Conservation (phyloP, 1,140 invertebrate species). For the Panagrolaimus sp. region DNA sequence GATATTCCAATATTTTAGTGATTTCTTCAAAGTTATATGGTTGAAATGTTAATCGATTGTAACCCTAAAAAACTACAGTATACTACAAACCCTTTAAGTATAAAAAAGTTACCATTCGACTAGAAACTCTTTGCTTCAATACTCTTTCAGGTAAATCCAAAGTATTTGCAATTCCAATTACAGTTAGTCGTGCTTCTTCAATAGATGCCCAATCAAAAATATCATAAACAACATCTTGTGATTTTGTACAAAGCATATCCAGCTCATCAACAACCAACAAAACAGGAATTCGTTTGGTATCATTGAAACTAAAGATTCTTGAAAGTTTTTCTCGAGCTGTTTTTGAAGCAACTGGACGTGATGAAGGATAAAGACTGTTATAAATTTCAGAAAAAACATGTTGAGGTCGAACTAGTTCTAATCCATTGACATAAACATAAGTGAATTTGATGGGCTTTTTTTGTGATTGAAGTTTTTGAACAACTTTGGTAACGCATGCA, state of each 20-base stretch:
- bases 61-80: slow-evolving; percentile 63
- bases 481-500: slow-evolving; percentile 82
- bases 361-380: slow-evolving; percentile 59
- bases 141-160: slow-evolving; percentile 90
- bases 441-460: slow-evolving; percentile 64
- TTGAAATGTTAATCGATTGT: slow-evolving; percentile 84
- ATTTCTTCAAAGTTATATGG: slow-evolving; percentile 85
- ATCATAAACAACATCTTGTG: slow-evolving; percentile 93
- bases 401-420: slow-evolving; percentile 82
- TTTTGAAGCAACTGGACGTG: slow-evolving; percentile 71
- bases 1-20: slow-evolving; percentile 66
- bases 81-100: no score
- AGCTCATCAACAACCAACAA: slow-evolving; percentile 86
- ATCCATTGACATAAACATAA: slow-evolving; percentile 86
- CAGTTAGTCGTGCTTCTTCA: slow-evolving; percentile 71
- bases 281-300: slow-evolving; percentile 65
- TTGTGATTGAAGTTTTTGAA: slow-evolving; percentile 56
- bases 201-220: slow-evolving; percentile 89
- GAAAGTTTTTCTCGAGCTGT: slow-evolving; percentile 75
- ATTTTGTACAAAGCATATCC: slow-evolving; percentile 80
- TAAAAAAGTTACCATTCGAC: slow-evolving; percentile 63
- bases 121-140: slow-evolving; percentile 70
- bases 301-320: slow-evolving; percentile 68
- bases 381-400: slow-evolving; percentile 74
- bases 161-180: slow-evolving; percentile 93